Base-by-base conservation (phyloP, 2,113 vertebrate genomes). In the Strigops habroptila region DNA sequence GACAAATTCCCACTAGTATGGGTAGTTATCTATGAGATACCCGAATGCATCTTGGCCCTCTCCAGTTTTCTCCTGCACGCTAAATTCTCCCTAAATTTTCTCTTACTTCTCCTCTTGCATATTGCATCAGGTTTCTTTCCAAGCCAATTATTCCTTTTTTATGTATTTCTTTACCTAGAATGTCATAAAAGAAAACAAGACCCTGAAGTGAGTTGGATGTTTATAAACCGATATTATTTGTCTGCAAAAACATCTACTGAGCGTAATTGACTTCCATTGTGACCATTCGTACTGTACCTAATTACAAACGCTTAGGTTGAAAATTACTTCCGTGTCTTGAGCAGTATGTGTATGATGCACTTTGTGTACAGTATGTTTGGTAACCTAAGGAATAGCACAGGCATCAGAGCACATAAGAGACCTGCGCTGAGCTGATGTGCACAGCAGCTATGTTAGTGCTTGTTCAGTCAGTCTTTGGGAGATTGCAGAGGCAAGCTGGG, bases 1-100 rank as follows among this genome's bases (percentile, higher is more conserved):
- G 21, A 15, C 41, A 52, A 48, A 48, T 37, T 30, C 3, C 10
- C 18, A 3, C 1, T 22, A 31, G 19, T 25, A 9, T 0, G 3
- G 13, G n/a, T 24, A 8, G 10, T 16, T 79, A 51, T 68, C 57
- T 8, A 16, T 28, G 27, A 75, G 44, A 18, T 64, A 15, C 11
- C 1, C 18, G n/a, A 71, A 35, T 41, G 46, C 15, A 11, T 73
- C 16, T 82, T 71, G 25, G 22, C 24, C 24, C 12, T 52, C n/a
- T 41, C 30, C 44, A 3, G 1, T 64, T 68, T 51, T 39, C 37
- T 85, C 21, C 14, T 71, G 13, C 24, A 37, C 16, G 3, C 35
- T 18, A 39, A 1, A 8, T 35, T 62, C 31, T 63, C 27, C 69
- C 30, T 24, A 59, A 85, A 62, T 41, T 23, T 30, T 78, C 41